A percentile compares a stretch with the other conserved stretches of the same genome.
Evolutionary conservation across 2,888 invertebrate species (phyloP).

Genomic region (Lasioglossum malachurum): DNA sequence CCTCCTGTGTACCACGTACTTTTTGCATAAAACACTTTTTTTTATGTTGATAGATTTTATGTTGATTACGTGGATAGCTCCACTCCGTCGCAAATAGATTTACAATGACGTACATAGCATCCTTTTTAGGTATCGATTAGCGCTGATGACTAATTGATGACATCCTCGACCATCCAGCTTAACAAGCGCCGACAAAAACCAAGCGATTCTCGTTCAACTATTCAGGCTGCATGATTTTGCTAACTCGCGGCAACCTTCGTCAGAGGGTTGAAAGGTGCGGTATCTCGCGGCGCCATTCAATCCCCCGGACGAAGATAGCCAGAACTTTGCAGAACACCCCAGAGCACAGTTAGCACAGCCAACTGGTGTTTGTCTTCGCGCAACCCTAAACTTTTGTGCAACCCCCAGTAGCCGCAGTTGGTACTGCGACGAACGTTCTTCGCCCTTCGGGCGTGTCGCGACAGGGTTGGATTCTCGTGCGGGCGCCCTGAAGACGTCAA

Average conservation of each 20-base stretch:
- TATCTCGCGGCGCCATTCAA: background rate
- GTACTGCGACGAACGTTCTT: background rate
- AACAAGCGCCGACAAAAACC: background rate
- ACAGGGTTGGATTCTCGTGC: background rate
- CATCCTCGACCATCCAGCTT: background rate
- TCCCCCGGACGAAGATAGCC: background rate
- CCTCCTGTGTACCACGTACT: too few species aligned
- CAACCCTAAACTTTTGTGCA: background rate
- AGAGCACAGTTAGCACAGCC: background rate
- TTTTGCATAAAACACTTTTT: background rate
- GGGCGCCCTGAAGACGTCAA: background rate
- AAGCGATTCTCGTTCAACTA: background rate
- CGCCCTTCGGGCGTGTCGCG: background rate
- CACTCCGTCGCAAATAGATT: background rate
- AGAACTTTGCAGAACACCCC: background rate
- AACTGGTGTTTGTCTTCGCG: constrained; percentile 1
- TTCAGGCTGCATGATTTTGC: background rate
- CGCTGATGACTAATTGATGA: background rate
- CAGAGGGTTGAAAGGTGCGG: background rate
- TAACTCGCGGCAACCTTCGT: background rate
- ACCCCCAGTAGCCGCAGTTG: background rate
- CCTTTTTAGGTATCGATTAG: background rate
- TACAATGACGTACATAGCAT: background rate
- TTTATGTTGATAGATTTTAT: too few species aligned
- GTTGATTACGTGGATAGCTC: too few species aligned